A percentile compares a stretch with the other conserved stretches of the same genome.
phyloP scores from a whole-genome alignment of 2,888 invertebrate genomes.

The Odontothrips loti region DNA sequence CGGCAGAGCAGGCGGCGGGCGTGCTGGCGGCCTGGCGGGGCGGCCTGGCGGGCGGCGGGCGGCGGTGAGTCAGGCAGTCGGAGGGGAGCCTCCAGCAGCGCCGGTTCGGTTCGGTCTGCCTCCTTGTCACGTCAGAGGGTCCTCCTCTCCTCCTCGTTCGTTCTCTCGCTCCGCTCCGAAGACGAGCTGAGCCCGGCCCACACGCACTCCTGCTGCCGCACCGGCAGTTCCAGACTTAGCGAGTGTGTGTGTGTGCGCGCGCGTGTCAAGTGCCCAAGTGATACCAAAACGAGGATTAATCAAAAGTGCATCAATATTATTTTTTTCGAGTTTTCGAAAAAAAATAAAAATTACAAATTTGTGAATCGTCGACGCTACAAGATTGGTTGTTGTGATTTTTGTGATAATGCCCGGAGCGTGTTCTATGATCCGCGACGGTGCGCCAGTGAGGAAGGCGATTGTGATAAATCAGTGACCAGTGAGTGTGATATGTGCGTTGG shows the following conservation, averaged over 20 bases:
- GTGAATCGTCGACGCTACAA: too few relatives aligned
- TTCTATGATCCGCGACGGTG: background rate
- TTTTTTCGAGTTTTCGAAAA: background rate
- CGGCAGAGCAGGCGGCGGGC: background rate
- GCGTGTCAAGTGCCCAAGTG: background rate
- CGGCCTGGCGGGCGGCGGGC: background rate
- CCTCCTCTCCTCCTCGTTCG: too few relatives aligned
- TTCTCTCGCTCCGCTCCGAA: background rate
- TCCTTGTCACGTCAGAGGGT: too few relatives aligned
- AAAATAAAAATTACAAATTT: background rate
- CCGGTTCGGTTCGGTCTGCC: background rate
- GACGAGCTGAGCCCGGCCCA: background rate
- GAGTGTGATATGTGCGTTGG: background rate
- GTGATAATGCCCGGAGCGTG: background rate
- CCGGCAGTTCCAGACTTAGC: background rate
- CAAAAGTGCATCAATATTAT: background rate
- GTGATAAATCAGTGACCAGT: background rate
- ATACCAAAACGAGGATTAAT: background rate
- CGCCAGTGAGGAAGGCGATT: background rate
- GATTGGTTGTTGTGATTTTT: background rate
- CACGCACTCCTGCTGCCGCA: background rate
- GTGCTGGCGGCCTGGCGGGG: background rate
- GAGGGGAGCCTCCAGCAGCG: slow-evolving; percentile 9
- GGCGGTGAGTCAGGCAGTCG: slow-evolving; percentile 18
- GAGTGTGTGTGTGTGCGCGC: background rate